Evolutionary conservation across 2,113 vertebrate species (phyloP).

Genomic region (Oceanodroma tethys): DNA sequence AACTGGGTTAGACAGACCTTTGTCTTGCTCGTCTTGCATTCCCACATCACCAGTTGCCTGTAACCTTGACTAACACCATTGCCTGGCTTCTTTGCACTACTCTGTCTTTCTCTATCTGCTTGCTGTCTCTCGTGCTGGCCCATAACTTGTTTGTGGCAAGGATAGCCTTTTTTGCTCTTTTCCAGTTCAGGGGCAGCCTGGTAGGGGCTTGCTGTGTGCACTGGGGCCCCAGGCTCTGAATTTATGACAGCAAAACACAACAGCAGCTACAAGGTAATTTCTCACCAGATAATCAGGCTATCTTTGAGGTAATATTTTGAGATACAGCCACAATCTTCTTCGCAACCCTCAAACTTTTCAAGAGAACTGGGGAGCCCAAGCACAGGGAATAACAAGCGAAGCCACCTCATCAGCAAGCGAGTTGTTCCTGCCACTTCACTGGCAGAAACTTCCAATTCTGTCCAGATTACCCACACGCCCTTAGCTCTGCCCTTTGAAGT

Average conservation of each 20-base stretch:
- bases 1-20: neutral
- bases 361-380: neutral
- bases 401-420: neutral
- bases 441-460: neutral
- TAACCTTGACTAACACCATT: neutral
- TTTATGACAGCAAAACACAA: neutral
- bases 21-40: neutral
- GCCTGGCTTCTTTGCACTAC: neutral
- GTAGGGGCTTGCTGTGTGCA: neutral
- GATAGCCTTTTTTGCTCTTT: neutral
- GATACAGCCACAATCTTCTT: neutral
- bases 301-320: neutral
- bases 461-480: fast-evolving
- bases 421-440: neutral
- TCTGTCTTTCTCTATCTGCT: fast-evolving
- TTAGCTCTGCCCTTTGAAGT: neutral
- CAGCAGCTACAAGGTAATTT: neutral
- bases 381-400: neutral
- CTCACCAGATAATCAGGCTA: neutral
- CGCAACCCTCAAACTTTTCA: neutral
- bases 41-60: neutral
- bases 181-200: neutral
- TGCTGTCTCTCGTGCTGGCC: neutral
- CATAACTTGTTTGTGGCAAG: neutral
- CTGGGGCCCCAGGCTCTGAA: neutral